Base-by-base conservation (phyloP, 2,113 vertebrate species). In the Pipa parva region DNA sequence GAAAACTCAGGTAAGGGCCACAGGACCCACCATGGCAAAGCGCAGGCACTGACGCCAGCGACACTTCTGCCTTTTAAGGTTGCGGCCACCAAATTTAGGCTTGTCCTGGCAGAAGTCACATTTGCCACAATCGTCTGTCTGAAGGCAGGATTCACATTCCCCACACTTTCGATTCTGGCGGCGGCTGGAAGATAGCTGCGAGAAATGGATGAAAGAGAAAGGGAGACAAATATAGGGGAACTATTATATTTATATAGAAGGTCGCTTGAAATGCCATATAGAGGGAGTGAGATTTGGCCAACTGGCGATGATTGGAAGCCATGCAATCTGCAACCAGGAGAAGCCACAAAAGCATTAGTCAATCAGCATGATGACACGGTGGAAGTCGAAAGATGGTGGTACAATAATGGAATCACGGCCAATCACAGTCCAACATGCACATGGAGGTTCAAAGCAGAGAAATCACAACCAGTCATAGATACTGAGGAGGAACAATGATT, bases 81-180 rank as follows among this genome's bases (percentile, higher is more conserved):
- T 94, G 73, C 87, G 88, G 72, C 92, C 92, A n/a, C 92, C 92
- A 31, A 93, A 94, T 76, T 93, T 94, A 73, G 93, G 92, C 75
- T 94, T 94, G 83, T 94, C 92, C 11, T 82, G 75, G 73, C 93
- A 95, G 83, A 92, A 93, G 76, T 95, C 92, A 12, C 93, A 95
- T 6, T 79, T 83, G 72, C 92, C 91, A 20, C 92, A 94, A 81
- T 94, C 93, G 63, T 75, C 83, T 70, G 84, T 86, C 66, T 83
- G 82, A 29, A 88, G 83, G 64, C 93, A 95, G 68, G 91, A 91
- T 58, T 88, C 83, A 71, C 93, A 95, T 63, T 81, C 75, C 21
- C 92, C 93, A 62, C 93, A 95, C 46, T 87, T 82, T 2, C 91
- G 89, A 46, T 74, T 83, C 73, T 76, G 78, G 52, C 78, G 77